Evolutionary conservation across 2,888 invertebrate genomes (phyloP).

Genomic region (Limnephilus lunatus): DNA sequence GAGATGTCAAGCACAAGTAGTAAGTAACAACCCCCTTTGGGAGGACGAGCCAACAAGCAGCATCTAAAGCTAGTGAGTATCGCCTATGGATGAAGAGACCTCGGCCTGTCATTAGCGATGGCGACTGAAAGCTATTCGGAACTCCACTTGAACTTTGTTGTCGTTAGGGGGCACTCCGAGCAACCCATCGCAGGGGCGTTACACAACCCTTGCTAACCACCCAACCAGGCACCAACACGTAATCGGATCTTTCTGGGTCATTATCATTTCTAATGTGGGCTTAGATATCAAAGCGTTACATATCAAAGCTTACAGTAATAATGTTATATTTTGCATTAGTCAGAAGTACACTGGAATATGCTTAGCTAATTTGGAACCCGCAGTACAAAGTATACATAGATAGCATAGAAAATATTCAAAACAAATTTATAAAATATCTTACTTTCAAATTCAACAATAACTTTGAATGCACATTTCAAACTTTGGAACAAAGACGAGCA

Average conservation of each 20-base stretch:
- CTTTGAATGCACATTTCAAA: too few species aligned
- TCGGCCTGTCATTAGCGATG: not conserved
- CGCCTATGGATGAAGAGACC: not conserved
- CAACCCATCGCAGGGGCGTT: not conserved
- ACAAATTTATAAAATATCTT: too few species aligned
- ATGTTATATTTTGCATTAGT: too few species aligned
- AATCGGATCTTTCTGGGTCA: not conserved
- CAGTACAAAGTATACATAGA: too few species aligned
- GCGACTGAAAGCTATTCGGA: not conserved
- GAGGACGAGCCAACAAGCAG: not conserved
- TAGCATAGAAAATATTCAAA: too few species aligned
- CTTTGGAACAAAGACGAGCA: too few species aligned
- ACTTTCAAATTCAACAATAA: too few species aligned
- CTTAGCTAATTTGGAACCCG: too few species aligned
- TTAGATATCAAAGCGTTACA: not conserved
- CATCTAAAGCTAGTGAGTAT: not conserved
- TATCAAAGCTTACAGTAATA: too few species aligned
- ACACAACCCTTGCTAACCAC: not conserved
- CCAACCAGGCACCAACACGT: not conserved
- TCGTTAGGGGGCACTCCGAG: not conserved
- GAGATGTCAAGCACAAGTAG: not conserved
- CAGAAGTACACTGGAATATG: too few species aligned
- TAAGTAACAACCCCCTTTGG: not conserved
- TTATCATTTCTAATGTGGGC: not conserved
- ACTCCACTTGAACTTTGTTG: not conserved